A percentile compares a stretch with the other conserved stretches of the same genome.
phyloP scores from a whole-genome alignment of 2,888 invertebrate genomes.

The Julus scandinavius region DNA sequence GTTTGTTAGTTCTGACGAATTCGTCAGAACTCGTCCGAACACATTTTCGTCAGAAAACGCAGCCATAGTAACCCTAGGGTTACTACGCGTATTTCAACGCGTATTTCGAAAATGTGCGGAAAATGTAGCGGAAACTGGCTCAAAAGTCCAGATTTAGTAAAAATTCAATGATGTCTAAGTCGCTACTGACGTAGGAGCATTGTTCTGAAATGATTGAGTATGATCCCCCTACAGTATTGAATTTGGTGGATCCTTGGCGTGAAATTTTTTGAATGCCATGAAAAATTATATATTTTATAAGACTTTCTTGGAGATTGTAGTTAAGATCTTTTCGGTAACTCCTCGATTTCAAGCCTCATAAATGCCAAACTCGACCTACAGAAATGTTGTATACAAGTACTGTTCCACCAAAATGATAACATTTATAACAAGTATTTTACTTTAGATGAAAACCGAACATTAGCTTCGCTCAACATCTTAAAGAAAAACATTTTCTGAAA shows the following conservation, averaged over 20 bases:
- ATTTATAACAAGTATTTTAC: background rate
- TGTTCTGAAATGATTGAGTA: too few relatives aligned
- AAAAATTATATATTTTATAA: background rate
- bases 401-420: background rate
- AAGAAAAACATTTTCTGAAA: background rate
- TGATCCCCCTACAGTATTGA: background rate
- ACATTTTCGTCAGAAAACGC: too few relatives aligned
- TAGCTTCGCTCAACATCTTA: background rate
- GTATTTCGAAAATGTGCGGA: too few relatives aligned
- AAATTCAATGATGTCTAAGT: too few relatives aligned
- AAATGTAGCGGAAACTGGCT: too few relatives aligned
- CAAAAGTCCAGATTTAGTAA: too few relatives aligned
- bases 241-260: background rate
- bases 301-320: background rate
- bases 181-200: too few relatives aligned
- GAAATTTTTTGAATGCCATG: conserved; percentile 10
- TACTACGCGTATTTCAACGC: too few relatives aligned
- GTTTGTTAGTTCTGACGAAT: too few relatives aligned
- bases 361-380: background rate
- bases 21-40: too few relatives aligned
- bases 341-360: conserved; percentile 13
- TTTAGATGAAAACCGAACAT: background rate
- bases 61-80: too few relatives aligned
- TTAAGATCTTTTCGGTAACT: background rate
- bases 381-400: background rate